A percentile compares a stretch with the other conserved stretches of the same genome.
Evolutionary conservation across 2,113 vertebrate genomes (phyloP).

Genomic region (Dasypus novemcinctus): DNA sequence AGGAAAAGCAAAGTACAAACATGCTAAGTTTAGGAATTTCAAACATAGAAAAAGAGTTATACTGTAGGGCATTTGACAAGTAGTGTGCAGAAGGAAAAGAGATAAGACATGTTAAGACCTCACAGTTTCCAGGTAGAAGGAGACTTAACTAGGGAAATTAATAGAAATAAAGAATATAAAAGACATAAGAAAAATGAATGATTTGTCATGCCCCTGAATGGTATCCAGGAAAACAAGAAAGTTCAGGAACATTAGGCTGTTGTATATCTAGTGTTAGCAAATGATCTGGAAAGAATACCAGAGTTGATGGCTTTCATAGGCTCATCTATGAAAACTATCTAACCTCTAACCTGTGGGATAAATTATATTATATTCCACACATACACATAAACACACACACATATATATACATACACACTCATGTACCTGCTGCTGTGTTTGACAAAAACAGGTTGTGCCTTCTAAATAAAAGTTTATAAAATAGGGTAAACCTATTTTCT

Average conservation of each 20-base stretch:
- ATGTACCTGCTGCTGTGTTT: background rate
- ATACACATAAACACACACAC: background rate
- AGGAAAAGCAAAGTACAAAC: background rate
- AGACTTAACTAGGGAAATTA: background rate
- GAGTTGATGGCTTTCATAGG: background rate
- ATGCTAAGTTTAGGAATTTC: background rate
- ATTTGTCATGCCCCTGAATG: background rate
- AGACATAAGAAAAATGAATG: background rate
- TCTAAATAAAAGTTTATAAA: background rate
- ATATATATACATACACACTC: background rate
- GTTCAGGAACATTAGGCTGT: background rate
- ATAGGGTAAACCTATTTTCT: background rate
- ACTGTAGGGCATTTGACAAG: background rate
- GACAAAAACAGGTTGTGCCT: background rate
- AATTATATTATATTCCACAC: background rate
- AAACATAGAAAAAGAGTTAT: background rate
- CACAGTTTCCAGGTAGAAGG: background rate
- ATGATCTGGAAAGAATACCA: background rate
- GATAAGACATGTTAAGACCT: background rate
- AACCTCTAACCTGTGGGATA: background rate
- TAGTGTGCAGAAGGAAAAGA: background rate
- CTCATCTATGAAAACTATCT: background rate
- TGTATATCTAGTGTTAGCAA: background rate
- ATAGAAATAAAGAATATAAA: background rate
- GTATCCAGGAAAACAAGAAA: background rate